Conservation (phyloP, 1,140 invertebrate species). For the Bombus affinis region DNA sequence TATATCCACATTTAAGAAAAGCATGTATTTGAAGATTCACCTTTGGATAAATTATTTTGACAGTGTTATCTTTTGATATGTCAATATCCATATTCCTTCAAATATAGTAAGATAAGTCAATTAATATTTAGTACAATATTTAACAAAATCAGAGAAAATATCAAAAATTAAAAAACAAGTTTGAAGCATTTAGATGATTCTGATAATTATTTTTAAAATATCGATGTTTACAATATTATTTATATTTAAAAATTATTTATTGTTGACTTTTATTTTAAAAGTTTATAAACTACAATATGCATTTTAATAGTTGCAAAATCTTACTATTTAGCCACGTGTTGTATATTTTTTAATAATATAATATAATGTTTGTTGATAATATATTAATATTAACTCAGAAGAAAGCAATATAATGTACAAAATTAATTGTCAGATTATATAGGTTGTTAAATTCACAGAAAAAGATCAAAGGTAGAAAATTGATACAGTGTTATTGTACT, state of each 20-base stretch:
- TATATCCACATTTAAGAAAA: neutral
- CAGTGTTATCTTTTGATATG: neutral
- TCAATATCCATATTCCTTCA: neutral
- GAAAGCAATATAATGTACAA: slow-evolving; percentile 45
- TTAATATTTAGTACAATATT: slow-evolving; percentile 32
- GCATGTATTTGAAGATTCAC: slow-evolving; percentile 14
- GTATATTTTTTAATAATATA: neutral
- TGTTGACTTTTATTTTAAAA: neutral
- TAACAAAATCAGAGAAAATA: neutral
- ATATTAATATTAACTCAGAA: slow-evolving; percentile 26
- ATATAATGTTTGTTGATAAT: slow-evolving; percentile 18
- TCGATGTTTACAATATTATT: neutral
- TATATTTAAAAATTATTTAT: neutral
- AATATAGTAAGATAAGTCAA: slow-evolving; percentile 18
- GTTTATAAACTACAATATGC: neutral
- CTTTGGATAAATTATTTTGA: slow-evolving; percentile 23
- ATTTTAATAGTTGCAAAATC: neutral
- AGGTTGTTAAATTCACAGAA: slow-evolving; percentile 17
- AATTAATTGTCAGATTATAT: slow-evolving; percentile 22
- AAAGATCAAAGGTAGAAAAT: slow-evolving; percentile 16
- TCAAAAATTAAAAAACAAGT: neutral
- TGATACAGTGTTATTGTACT: neutral
- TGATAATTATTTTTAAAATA: neutral
- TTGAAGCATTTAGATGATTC: neutral
- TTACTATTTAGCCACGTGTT: neutral